These are phyloP conservation scores for Paedocypris sp. DNA, from an alignment of 2,113 vertebrate genomes.

Conservation along the genomic window DNA sequence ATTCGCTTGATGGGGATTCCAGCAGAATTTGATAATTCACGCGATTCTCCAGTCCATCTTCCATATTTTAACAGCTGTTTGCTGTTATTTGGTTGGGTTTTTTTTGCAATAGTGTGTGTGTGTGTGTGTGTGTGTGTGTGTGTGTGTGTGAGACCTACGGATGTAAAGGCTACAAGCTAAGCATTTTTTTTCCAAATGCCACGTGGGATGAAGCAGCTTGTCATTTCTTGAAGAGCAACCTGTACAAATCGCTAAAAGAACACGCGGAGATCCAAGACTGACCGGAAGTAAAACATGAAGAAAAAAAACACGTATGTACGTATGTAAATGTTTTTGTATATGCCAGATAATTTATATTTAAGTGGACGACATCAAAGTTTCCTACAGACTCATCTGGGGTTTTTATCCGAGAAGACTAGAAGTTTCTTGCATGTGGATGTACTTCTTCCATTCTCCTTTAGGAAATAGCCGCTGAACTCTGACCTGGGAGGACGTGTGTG, in stretches of 20 bases:
- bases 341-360: constrained; percentile 65
- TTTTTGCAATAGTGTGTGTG: constrained; percentile 45
- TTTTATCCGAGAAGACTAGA: constrained; percentile 55
- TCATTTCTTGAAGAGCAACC: constrained; percentile 52
- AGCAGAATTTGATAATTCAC: constrained; percentile 10
- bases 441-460: constrained; percentile 44
- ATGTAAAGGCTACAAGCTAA: constrained; percentile 57
- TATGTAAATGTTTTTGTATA: constrained; percentile 66
- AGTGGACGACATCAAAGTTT: constrained; percentile 50
- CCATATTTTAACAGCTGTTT: constrained; percentile 11
- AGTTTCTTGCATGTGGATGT: constrained; percentile 69
- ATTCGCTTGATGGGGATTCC: too few species aligned
- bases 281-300: constrained; percentile 52
- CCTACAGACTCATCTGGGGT: constrained; percentile 59
- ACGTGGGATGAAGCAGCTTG: constrained; percentile 53
- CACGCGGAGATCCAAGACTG: constrained; percentile 49
- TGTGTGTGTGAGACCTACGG: constrained; percentile 31
- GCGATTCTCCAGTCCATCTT: constrained; percentile 24
- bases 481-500: constrained; percentile 42
- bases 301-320: too few species aligned
- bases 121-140: constrained; percentile 38
- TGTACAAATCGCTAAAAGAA: constrained; percentile 52
- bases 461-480: constrained; percentile 54
- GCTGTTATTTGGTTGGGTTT: constrained; percentile 32
- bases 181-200: constrained; percentile 51